Conservation (phyloP, 2,888 invertebrate species). For the Hartigia nigra region DNA sequence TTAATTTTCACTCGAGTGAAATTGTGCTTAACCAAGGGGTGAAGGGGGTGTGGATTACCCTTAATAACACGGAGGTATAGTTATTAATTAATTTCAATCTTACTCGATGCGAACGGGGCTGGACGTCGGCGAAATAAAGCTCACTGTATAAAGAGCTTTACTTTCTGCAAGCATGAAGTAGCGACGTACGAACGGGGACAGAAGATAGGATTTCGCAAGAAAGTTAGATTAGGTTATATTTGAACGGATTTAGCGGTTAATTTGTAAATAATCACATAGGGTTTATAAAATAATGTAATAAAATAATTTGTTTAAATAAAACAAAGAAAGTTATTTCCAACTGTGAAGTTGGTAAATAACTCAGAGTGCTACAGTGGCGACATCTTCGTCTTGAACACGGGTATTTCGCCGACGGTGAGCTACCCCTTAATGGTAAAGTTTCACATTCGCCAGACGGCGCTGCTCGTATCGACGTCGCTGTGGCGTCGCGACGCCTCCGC, state of each 20-base stretch:
- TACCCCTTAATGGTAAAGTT: constrained; percentile 33
- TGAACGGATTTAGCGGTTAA: neutral
- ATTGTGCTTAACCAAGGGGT: constrained; percentile 11
- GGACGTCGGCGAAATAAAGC: constrained; percentile 52
- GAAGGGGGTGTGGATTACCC: constrained; percentile 43
- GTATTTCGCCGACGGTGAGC: constrained; percentile 28
- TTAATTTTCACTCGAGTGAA: constrained; percentile 47
- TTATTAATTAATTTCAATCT: constrained; percentile 57
- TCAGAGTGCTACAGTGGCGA: constrained; percentile 26
- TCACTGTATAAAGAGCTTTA: constrained; percentile 48
- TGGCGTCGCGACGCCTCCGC: constrained; percentile 4
- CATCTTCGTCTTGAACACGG: constrained; percentile 31
- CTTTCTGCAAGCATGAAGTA: constrained; percentile 49
- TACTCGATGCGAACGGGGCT: constrained; percentile 30
- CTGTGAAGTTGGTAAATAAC: neutral
- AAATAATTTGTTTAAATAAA: too few relatives aligned
- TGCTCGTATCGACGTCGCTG: constrained; percentile 24
- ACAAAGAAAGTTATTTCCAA: neutral
- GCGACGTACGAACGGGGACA: constrained; percentile 19
- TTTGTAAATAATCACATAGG: neutral
- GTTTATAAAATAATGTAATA: neutral
- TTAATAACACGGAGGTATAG: constrained; percentile 49
- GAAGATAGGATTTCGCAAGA: neutral
- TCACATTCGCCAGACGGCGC: constrained; percentile 37
- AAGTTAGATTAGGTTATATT: neutral